Base-by-base conservation (phyloP, 2,888 invertebrate genomes). In the Thumatha senex region DNA sequence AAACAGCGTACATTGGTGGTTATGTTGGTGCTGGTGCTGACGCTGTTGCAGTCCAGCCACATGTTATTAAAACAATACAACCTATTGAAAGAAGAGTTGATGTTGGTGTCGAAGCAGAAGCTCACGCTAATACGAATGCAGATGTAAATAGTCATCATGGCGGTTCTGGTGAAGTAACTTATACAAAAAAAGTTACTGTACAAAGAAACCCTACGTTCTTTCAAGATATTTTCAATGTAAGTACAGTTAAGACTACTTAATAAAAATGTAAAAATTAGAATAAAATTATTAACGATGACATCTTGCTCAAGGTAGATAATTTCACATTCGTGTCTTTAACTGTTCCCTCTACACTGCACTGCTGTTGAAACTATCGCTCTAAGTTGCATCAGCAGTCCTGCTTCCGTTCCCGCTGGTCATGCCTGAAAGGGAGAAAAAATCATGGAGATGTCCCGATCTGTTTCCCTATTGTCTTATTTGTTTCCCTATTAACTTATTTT, bases 161-260 rank as follows among this genome's bases (percentile, higher is more conserved):
- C 0, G 74, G 71, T 36, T 70, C 70, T 12, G 77, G 74, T 2
- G 72, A 76, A 36, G 70, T 76, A 31, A 72, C 78, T 1, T 82
- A 72, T 60, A 84, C 64, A 34, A 86, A 82, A 59, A 77, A 76
- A 70, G 76, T 83, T 2, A 75, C 79, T 1, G 61, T 76, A 30
- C 78, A 82, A 46, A 80, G 72, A 39, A 87, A 83, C 48, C 87
- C 89, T 0, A 81, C 85, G n/a, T 87, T 94, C 49, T 93, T 93
- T 64, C 89, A 92, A 39, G 94, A 94, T 66, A 93, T 94, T 53
- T 94, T 94, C 60, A 94, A 94, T 73, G 94, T 94, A 75, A 92
- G 93, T 88, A 43, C 18, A 8, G 30, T 47, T 7, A 9, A 10
- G 1, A 1, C 1, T 31, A 2, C 7, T 8, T 11, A 2, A 31